Conservation (phyloP, 2,113 vertebrate species). For the Nematolebias whitei region DNA sequence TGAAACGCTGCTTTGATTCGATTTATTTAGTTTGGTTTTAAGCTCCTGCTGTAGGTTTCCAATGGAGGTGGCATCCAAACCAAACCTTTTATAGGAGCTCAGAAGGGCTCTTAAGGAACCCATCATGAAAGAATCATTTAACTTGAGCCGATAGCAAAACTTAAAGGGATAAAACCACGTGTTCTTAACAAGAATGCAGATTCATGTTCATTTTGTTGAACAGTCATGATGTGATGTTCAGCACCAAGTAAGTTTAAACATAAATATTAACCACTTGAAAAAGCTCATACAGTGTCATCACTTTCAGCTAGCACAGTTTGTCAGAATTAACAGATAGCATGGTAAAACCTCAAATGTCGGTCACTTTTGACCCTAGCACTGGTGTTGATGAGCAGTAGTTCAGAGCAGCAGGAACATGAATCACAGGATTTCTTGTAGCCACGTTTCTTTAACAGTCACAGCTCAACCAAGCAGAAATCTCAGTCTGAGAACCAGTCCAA, state of each 20-base stretch:
- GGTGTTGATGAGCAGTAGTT: background rate
- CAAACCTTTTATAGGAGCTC: background rate
- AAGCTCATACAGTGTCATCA: too few species aligned
- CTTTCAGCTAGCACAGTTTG: slow-evolving; percentile 16
- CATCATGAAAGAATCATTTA: too few species aligned
- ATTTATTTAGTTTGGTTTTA: too few species aligned
- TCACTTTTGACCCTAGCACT: too few species aligned
- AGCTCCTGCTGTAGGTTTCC: slow-evolving; percentile 1
- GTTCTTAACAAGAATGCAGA: too few species aligned
- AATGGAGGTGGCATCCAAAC: background rate
- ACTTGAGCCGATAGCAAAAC: too few species aligned
- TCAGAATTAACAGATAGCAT: background rate
- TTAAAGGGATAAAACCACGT: too few species aligned
- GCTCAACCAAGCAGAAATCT: slow-evolving; percentile 9
- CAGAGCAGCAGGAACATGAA: slow-evolving; percentile 10
- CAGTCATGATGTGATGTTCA: too few species aligned
- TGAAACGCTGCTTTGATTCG: background rate
- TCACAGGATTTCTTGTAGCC: slow-evolving; percentile 2
- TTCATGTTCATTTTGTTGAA: too few species aligned
- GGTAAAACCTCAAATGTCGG: too few species aligned
- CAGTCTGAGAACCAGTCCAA: background rate
- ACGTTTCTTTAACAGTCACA: slow-evolving; percentile 5
- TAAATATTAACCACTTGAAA: too few species aligned
- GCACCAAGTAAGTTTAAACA: too few species aligned
- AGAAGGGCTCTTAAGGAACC: background rate